Conservation (phyloP, 2,113 vertebrate genomes). For the Isichthys henryi region DNA sequence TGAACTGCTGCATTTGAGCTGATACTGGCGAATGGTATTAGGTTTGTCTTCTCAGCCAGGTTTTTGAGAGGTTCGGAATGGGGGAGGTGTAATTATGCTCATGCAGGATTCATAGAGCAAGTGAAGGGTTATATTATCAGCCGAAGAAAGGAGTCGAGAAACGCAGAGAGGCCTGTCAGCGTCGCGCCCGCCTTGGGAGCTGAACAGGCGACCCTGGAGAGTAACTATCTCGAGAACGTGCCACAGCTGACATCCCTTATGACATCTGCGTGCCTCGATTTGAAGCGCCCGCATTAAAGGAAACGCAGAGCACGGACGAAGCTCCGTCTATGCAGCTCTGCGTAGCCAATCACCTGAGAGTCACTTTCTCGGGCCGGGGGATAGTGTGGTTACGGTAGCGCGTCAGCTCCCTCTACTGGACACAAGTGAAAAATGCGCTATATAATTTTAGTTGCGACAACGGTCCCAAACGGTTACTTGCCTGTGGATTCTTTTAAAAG, state of each 20-base stretch:
- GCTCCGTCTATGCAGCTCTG: background rate
- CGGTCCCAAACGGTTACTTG: background rate
- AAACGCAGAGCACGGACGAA: background rate
- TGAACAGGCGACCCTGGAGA: background rate
- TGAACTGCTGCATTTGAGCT: background rate
- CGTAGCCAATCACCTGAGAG: conserved; percentile 3
- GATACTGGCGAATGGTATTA: background rate
- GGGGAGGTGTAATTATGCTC: background rate
- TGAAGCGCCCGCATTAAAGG: background rate
- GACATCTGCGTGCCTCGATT: background rate
- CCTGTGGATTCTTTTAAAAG: background rate
- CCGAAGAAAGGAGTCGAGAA: background rate
- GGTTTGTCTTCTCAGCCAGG: background rate
- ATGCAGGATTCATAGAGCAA: background rate
- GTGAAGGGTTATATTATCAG: background rate
- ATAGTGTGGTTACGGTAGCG: background rate
- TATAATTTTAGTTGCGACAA: background rate
- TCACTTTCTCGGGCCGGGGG: background rate
- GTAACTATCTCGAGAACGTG: background rate
- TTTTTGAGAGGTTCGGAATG: background rate
- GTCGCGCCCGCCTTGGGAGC: background rate
- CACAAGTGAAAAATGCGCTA: background rate
- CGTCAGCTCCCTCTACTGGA: conserved; percentile 11
- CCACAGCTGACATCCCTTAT: conserved; percentile 3
- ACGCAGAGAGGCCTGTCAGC: background rate